phyloP scores from a whole-genome alignment of 2,888 invertebrate species.

The Xanthostigma xanthostigma region DNA sequence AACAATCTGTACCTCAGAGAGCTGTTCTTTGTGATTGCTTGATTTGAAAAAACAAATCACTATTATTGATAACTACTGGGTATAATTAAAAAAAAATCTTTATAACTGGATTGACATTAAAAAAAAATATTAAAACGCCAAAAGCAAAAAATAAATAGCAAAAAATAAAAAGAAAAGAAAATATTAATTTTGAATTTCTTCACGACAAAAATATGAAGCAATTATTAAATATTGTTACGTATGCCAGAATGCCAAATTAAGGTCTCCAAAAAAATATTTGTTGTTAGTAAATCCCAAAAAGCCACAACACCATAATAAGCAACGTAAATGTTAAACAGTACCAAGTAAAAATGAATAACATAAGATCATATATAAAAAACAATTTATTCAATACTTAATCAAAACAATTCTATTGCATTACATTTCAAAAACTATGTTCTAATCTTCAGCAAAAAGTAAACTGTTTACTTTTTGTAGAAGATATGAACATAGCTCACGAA shows the following conservation, averaged over 20 bases:
- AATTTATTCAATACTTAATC: too few species aligned
- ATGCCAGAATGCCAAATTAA: constrained; percentile 5
- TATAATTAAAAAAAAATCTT: too few species aligned
- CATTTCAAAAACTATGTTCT: too few species aligned
- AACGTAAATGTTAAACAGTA: background rate
- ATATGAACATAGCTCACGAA: too few species aligned
- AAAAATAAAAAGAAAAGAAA: too few species aligned
- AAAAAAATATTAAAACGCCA: background rate
- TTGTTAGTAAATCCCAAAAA: background rate
- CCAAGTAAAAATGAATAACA: too few species aligned
- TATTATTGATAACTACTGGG: constrained; percentile 8
- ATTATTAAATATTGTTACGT: background rate
- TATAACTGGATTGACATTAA: too few species aligned
- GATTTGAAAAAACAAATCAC: constrained; percentile 7
- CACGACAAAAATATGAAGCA: background rate
- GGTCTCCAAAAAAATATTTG: constrained; percentile 3
- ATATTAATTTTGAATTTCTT: too few species aligned
- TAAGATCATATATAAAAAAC: too few species aligned
- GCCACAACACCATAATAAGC: background rate
- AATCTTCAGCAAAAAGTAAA: too few species aligned
- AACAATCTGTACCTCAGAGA: constrained; percentile 66
- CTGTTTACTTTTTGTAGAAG: too few species aligned
- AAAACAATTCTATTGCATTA: too few species aligned
- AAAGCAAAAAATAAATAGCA: background rate
- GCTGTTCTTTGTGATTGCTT: constrained; percentile 49